Evolutionary conservation across 53 echinoderm and acorn worm species (phyloP).

Genomic region (Mesocentrotus franciscanus): DNA sequence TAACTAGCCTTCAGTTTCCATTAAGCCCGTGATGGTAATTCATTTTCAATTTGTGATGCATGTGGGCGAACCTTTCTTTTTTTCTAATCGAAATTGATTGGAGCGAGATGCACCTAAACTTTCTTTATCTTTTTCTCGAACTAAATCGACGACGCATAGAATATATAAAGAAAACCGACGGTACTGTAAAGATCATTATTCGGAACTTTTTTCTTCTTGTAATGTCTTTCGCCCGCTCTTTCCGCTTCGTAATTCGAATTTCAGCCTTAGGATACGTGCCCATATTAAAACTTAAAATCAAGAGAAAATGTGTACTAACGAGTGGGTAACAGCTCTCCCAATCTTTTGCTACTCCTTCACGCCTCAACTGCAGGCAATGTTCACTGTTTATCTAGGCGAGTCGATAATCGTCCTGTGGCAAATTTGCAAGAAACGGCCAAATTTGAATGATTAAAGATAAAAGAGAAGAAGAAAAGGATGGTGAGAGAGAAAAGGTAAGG

Average conservation of each 20-base stretch:
- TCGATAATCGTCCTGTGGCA: slow-evolving; percentile 62
- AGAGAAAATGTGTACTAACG: slow-evolving; percentile 63
- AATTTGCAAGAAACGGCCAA: slow-evolving; percentile 45
- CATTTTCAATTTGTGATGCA: slow-evolving; percentile 34
- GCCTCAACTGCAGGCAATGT: slow-evolving; percentile 37
- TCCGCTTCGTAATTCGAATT: slow-evolving; percentile 32
- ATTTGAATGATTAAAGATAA: slow-evolving; percentile 34
- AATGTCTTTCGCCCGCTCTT: not conserved
- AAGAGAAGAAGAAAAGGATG: not conserved
- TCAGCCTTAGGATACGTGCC: not conserved
- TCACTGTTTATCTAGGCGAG: slow-evolving; percentile 56
- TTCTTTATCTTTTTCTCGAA: not conserved
- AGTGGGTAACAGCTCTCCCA: slow-evolving; percentile 34
- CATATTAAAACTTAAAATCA: slow-evolving; percentile 49
- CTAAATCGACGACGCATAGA: not conserved
- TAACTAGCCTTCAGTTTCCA: slow-evolving; percentile 33
- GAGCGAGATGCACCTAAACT: not conserved
- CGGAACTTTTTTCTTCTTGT: slow-evolving; percentile 1
- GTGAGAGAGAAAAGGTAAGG: not conserved
- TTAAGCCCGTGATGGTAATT: slow-evolving; percentile 12
- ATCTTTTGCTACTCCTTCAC: not conserved
- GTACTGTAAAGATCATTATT: not conserved
- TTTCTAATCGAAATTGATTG: slow-evolving; percentile 51
- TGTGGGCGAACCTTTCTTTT: slow-evolving; percentile 19
- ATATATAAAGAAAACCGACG: slow-evolving; percentile 9